phyloP scores from a whole-genome alignment of 2,888 invertebrate genomes.

The Metallyticus violacea region DNA sequence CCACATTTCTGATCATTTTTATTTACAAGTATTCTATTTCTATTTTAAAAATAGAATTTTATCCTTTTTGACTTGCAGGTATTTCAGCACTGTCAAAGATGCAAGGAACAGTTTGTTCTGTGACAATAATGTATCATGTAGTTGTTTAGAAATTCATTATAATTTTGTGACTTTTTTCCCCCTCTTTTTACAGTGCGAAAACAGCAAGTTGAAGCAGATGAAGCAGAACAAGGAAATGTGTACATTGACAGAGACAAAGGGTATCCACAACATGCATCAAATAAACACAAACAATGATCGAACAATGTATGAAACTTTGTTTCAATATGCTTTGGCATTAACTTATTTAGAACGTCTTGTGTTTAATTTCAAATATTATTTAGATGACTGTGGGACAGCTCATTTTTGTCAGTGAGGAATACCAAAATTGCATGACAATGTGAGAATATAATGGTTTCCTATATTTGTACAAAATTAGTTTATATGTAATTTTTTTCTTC shows the following conservation, averaged over 20 bases:
- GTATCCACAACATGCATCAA: not conserved
- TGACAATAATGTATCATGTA: too few relatives aligned
- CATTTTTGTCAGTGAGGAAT: not conserved
- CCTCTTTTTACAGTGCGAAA: slow-evolving; percentile 1
- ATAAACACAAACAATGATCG: not conserved
- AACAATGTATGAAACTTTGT: not conserved
- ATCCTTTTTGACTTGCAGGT: too few relatives aligned
- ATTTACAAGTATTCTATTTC: too few relatives aligned
- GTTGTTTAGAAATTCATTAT: too few relatives aligned
- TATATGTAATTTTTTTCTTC: not conserved
- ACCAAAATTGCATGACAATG: not conserved
- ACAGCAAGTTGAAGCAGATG: not conserved
- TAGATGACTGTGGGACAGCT: not conserved
- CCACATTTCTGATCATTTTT: too few relatives aligned
- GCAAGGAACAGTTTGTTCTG: too few relatives aligned
- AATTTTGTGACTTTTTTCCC: too few relatives aligned
- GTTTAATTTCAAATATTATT: not conserved
- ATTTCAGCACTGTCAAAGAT: too few relatives aligned
- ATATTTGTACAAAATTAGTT: not conserved
- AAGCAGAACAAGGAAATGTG: not conserved
- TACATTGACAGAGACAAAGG: not conserved
- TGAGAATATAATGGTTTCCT: not conserved
- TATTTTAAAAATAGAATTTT: too few relatives aligned
- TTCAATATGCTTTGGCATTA: not conserved
- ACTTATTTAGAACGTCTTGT: not conserved